These are phyloP conservation scores for Lagenorhynchus albirostris DNA, from an alignment of 2,113 vertebrate genomes.

Conservation along the genomic window DNA sequence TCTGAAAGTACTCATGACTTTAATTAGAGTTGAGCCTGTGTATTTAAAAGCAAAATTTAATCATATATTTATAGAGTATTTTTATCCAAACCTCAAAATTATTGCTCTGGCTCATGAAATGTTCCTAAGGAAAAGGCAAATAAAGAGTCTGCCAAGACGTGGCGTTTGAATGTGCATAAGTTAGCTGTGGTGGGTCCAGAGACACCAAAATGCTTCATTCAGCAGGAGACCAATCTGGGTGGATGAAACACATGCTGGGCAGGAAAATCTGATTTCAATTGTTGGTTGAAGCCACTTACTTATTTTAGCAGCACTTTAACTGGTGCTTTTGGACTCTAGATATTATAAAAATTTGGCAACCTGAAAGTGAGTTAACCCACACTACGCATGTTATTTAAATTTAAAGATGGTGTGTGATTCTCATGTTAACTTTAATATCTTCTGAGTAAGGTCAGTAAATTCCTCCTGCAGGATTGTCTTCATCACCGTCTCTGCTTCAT, in stretches of 20 bases:
- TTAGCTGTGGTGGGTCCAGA: neutral
- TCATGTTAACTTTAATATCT: neutral
- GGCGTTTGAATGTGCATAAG: neutral
- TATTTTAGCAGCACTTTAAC: neutral
- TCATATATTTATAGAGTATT: slow-evolving; percentile 13
- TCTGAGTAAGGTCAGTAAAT: neutral
- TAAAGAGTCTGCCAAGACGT: neutral
- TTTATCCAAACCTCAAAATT: slow-evolving; percentile 39
- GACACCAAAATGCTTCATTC: slow-evolving; percentile 12
- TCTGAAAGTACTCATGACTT: slow-evolving; percentile 3
- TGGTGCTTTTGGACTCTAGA: neutral
- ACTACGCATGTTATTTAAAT: neutral
- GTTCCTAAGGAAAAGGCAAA: slow-evolving; percentile 5
- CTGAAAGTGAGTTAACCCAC: neutral
- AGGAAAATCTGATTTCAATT: slow-evolving; percentile 15
- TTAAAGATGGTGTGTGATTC: neutral
- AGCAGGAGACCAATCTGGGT: neutral
- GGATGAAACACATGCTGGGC: neutral
- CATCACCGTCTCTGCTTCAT: neutral
- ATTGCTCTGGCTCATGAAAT: neutral
- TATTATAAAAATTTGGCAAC: neutral
- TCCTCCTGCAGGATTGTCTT: neutral
- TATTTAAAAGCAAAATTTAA: slow-evolving; percentile 37
- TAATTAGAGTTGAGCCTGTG: neutral
- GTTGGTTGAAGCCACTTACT: neutral